Evolutionary conservation across 2,797 vertebrate species (phyloP).

Genomic region (Mormyrops attenuatus): DNA sequence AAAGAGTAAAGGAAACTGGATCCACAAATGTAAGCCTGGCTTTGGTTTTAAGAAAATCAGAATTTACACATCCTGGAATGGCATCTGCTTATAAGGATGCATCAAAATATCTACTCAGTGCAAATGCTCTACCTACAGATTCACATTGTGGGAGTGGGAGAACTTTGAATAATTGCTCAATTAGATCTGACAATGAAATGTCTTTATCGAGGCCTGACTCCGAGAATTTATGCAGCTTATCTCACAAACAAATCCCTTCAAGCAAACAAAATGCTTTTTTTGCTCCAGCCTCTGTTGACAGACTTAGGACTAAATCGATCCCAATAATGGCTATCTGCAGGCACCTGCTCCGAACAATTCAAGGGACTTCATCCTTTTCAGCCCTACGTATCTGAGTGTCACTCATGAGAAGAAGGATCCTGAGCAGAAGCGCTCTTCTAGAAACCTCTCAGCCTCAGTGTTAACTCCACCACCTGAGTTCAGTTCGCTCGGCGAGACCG

Average conservation of each 20-base stretch:
- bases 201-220: slow-evolving; percentile 31
- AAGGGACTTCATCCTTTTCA: slow-evolving; percentile 67
- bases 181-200: slow-evolving; percentile 31
- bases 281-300: slow-evolving; percentile 9
- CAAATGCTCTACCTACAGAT: slow-evolving; percentile 37
- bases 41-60: slow-evolving; percentile 22
- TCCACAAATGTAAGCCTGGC: slow-evolving; percentile 15
- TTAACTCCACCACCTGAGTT: slow-evolving; percentile 72
- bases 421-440: slow-evolving; percentile 40
- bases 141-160: not conserved
- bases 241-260: slow-evolving; percentile 10
- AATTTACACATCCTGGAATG: slow-evolving; percentile 18
- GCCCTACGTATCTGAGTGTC: slow-evolving; percentile 52
- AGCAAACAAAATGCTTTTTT: slow-evolving; percentile 25
- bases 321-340: slow-evolving; percentile 3
- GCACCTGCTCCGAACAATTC: slow-evolving; percentile 32
- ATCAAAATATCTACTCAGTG: slow-evolving; percentile 63
- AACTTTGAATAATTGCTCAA: not conserved
- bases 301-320: slow-evolving; percentile 13
- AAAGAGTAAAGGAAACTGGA: not conserved
- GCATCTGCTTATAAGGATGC: slow-evolving; percentile 52
- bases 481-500: slow-evolving; percentile 45
- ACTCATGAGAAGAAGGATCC: slow-evolving; percentile 31
- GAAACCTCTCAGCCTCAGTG: slow-evolving; percentile 57
- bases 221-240: not conserved